phyloP scores from a whole-genome alignment of 37 sponge, comb jelly and placozoan species.

The Beroe ovata region DNA sequence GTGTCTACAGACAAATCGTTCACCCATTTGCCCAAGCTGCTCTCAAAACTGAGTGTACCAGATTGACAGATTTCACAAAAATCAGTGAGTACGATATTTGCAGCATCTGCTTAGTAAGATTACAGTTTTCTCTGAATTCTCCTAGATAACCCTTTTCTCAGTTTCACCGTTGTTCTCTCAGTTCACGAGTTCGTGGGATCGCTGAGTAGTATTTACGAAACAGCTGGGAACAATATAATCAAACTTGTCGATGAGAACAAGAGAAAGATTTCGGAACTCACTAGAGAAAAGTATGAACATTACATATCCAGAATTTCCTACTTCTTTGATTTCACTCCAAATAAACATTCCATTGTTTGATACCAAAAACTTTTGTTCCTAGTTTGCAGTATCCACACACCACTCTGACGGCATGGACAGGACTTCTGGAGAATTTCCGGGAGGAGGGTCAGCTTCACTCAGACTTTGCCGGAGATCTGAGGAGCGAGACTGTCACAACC shows the following conservation, averaged over 20 bases:
- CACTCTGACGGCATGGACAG: slow-evolving; percentile 31
- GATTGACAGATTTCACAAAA: slow-evolving; percentile 33
- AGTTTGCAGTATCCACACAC: slow-evolving; percentile 35
- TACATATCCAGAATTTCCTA: no score
- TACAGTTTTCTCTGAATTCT: no score
- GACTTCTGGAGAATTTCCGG: slow-evolving; percentile 23
- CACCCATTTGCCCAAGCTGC: slow-evolving; percentile 34
- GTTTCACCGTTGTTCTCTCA: no score
- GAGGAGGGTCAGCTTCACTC: slow-evolving; percentile 19
- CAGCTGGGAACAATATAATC: not conserved
- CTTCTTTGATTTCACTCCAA: no score
- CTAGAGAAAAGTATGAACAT: slow-evolving; percentile 60
- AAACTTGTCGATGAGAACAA: slow-evolving; percentile 61
- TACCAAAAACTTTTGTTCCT: no score
- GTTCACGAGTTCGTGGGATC: slow-evolving; percentile 17
- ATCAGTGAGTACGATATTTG: slow-evolving; percentile 7
- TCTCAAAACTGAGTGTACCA: slow-evolving; percentile 36
- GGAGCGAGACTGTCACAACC: not conserved
- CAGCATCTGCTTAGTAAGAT: not conserved
- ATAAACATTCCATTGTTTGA: no score
- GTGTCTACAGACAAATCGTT: slow-evolving; percentile 50
- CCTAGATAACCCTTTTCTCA: no score
- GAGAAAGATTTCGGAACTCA: slow-evolving; percentile 25
- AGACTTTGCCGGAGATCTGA: slow-evolving; percentile 20
- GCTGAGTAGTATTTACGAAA: slow-evolving; percentile 32